phyloP scores from a whole-genome alignment of 2,797 vertebrate species.

The Darevskia nairensis region DNA sequence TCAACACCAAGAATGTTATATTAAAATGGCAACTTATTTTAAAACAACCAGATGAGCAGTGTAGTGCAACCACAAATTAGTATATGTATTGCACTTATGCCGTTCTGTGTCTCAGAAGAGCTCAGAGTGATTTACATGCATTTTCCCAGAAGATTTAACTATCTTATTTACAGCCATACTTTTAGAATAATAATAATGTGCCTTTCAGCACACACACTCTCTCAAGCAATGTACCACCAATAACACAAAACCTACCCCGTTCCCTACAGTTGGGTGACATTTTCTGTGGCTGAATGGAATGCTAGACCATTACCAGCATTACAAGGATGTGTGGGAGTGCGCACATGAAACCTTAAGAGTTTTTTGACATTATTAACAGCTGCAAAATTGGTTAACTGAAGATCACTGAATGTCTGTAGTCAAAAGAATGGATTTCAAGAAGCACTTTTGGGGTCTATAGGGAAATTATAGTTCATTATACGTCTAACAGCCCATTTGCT shows the following conservation, averaged over 20 bases:
- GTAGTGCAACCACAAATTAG: background rate
- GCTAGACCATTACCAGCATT: background rate
- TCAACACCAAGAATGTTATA: background rate
- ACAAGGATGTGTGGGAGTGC: background rate
- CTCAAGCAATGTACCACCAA: background rate
- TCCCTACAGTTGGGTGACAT: background rate
- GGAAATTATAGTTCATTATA: background rate
- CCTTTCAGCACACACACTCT: background rate
- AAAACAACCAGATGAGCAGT: background rate
- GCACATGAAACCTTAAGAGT: background rate
- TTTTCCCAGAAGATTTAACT: background rate
- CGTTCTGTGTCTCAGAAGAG: background rate
- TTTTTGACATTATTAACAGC: background rate
- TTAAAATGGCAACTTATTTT: background rate
- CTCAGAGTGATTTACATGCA: background rate
- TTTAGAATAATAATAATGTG: background rate
- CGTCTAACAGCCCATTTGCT: background rate
- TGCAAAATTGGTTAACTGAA: background rate
- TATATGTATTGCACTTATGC: background rate
- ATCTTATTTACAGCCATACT: background rate
- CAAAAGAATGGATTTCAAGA: background rate
- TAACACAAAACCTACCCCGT: background rate
- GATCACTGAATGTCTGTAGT: background rate
- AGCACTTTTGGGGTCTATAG: background rate
- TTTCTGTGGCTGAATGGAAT: background rate